Base-by-base conservation (phyloP, 2,888 invertebrate species). In the Salticus scenicus region DNA sequence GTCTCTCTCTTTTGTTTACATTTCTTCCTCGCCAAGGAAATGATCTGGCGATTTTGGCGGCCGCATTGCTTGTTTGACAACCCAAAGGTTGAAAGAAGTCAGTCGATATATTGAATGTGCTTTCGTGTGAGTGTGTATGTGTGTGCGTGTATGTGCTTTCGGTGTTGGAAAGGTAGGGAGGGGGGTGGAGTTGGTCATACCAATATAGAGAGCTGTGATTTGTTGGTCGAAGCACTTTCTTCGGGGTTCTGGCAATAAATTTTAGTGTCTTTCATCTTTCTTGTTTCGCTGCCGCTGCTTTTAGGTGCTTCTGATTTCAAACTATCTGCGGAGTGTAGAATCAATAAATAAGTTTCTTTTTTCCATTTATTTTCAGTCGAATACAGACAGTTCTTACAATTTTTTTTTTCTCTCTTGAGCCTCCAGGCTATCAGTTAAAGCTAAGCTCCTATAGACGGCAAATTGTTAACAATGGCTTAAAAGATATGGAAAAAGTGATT, bases 31-130 rank as follows among this genome's bases (percentile, higher is more conserved):
- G 66, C 66, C 66, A 66, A 75, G 14, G 28, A n/a, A 7, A 42
- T 28, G 12, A 28, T 28, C 69, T 82, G 82, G 82, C 82, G 76
- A 10, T 73, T 8, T 84, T 84, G 83, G 77, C 77, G 77, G 27
- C 30, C 28, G 57, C 57, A 42, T 41, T 74, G n/a, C 66, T 64
- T 30, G 24, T 70, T 74, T 57, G 77, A 84, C 71, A 77, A 77
- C 77, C 77, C 72, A 72, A 69, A 28, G 70, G 66, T 72, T 72
- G 72, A 72, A 72, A 84, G 76, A 84, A 84, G 76, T 76, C 70
- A 84, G 83, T 84, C 83, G 83, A 84, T 84, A 77, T 84, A 84
- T 84, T 77, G 83, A 77, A 84, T 84, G 77, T 77, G 66, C 66
- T 47, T 76, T 71, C 70, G 30, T 41, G 57, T 69, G 63, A 70